A percentile compares a stretch with the other conserved stretches of the same genome.
Conservation (phyloP, 2,797 vertebrate species). For the Nasua narica region DNA sequence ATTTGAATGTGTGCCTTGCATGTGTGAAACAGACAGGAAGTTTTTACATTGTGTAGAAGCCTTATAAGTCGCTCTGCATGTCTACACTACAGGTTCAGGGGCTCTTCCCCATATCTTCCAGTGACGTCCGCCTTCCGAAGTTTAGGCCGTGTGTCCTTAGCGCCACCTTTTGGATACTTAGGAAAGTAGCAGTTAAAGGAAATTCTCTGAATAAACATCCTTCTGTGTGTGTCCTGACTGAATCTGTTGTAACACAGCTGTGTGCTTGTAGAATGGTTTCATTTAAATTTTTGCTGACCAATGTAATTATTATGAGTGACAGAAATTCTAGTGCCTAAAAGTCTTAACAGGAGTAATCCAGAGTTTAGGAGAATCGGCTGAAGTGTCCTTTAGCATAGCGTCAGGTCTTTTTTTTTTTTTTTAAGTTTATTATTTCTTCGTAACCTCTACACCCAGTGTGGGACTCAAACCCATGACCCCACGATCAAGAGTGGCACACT, state of each 20-base stretch:
- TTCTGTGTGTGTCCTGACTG: background rate
- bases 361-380: background rate
- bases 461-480: background rate
- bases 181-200: background rate
- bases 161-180: background rate
- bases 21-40: background rate
- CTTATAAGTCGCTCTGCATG: accelerated
- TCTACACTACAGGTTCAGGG: accelerated
- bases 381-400: background rate
- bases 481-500: background rate
- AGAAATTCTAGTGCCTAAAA: background rate
- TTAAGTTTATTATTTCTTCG: background rate
- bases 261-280: background rate
- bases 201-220: background rate
- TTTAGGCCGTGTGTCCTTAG: background rate
- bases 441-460: background rate
- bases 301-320: background rate
- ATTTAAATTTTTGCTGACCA: background rate
- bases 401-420: background rate
- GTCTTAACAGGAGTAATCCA: background rate
- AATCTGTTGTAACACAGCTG: accelerated
- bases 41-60: background rate
- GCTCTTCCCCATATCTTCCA: accelerated
- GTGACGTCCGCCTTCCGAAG: no score
- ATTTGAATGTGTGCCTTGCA: accelerated